Evolutionary conservation across 2,113 vertebrate genomes (phyloP), one percentile per base, ranked within the genome.

Genomic region (Melanostigma gelatinosum): DNA sequence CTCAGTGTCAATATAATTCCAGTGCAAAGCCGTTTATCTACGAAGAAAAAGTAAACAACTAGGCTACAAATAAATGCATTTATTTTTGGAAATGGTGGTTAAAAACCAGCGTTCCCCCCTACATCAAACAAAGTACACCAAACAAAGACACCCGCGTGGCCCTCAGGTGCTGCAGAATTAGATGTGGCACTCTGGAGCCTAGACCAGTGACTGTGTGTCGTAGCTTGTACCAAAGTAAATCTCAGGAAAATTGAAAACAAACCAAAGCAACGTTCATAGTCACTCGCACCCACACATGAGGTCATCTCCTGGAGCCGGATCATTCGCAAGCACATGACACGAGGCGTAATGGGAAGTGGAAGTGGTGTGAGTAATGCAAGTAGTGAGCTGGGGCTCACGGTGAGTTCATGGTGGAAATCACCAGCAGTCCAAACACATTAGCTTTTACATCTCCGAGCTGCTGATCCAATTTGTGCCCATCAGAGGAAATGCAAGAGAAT

Each of bases 401-500:
- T 67, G 77, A 89, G 83, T 86, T 88, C 77, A 34, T 58, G 80
- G 54, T 58, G 84, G 88, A 86, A 91, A 90, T 85, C 82, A 83
- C 84, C 84, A 77, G 65, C 75, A 58, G 79, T 84, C 89, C 38
- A 73, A 87, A 79, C 85, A 87, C 87, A 88, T 91, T 88, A 82
- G 71, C 75, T 72, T 85, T 75, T 93, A 85, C 88, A 85, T 92
- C 69, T 84, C 74, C 18, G 67, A 88, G 72, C 86, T 72, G 74
- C 88, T 93, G 89, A 92, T 94, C 85, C 86, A 82, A 91, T 94
- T 93, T 89, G 87, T 83, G 77, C 77, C 82, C 76, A 85, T 85
- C 86, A 85, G 91, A 91, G 87, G 87, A 91, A 87, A 92, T 85
- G 83, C 88, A 85, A 84, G 88, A 70, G 77, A 86, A 89, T 85